Evolutionary conservation across 2,113 vertebrate species (phyloP).

Genomic region (Recurvirostra avosetta): DNA sequence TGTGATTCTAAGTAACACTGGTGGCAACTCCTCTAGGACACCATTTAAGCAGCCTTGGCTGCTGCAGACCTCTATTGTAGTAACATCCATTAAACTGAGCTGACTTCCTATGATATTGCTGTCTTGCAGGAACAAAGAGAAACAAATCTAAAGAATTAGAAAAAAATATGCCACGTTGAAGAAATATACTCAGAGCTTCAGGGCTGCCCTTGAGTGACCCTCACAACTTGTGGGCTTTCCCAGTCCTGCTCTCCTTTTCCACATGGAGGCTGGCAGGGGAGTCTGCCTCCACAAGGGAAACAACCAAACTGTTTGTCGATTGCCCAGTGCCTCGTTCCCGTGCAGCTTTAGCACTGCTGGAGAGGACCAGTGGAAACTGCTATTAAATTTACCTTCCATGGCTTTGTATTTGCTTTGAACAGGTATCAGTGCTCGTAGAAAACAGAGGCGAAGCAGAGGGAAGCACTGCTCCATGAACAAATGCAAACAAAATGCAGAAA

Average conservation of each 20-base stretch:
- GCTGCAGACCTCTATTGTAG: not conserved
- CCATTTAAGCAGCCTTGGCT: not conserved
- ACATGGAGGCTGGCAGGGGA: not conserved
- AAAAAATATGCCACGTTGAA: not conserved
- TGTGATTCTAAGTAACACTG: too few species aligned
- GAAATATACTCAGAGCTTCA: not conserved
- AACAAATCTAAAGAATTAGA: not conserved
- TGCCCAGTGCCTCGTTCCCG: not conserved
- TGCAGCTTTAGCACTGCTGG: not conserved
- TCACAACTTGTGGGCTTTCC: not conserved
- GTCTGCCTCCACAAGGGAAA: not conserved
- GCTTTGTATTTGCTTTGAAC: not conserved
- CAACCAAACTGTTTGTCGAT: not conserved
- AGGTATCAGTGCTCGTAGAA: not conserved
- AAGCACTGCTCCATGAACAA: not conserved
- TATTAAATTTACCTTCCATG: not conserved
- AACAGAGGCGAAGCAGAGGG: not conserved
- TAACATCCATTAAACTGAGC: not conserved
- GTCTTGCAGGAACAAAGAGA: not conserved
- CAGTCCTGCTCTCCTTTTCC: not conserved
- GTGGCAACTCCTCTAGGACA: not conserved
- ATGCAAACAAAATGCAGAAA: not conserved
- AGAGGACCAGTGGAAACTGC: not conserved
- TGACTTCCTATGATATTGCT: not conserved
- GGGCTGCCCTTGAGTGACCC: not conserved